Evolutionary conservation across 2,797 vertebrate species (phyloP).

Genomic region (Craterocephalus amniculus): DNA sequence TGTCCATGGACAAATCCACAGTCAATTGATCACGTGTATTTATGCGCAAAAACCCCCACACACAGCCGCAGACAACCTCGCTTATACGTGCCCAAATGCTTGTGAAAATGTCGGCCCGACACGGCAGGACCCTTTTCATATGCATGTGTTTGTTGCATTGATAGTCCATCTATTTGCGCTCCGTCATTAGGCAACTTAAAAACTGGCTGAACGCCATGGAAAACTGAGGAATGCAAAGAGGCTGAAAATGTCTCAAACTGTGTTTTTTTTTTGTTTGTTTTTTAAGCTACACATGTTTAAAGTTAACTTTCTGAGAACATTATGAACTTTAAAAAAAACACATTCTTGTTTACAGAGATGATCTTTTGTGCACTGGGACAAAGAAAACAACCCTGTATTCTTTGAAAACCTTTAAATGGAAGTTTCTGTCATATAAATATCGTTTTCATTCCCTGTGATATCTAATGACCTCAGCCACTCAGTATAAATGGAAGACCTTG

Average conservation of each 20-base stretch:
- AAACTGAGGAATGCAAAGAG: not conserved
- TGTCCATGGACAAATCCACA: conserved; percentile 33
- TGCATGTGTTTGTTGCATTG: conserved; percentile 50
- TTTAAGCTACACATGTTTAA: not conserved
- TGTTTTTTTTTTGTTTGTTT: not conserved
- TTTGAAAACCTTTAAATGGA: conserved; percentile 1
- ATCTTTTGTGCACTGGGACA: not conserved
- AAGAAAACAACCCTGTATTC: not conserved
- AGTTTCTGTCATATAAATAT: conserved; percentile 16
- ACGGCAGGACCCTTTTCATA: conserved; percentile 65
- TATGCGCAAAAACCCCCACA: conserved; percentile 56
- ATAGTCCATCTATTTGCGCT: conserved; percentile 52
- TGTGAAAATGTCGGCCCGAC: conserved; percentile 53
- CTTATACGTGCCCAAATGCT: conserved; percentile 50
- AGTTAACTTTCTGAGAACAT: conserved; percentile 6
- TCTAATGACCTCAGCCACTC: conserved; percentile 4
- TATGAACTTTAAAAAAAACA: conserved; percentile 2
- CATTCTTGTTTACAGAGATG: not conserved
- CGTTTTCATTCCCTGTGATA: not conserved
- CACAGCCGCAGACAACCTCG: conserved; percentile 33
- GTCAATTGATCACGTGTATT: conserved; percentile 55
- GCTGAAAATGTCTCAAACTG: not conserved
- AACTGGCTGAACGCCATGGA: conserved; percentile 23
- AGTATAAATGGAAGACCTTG: conserved; percentile 32
- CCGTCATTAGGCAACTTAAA: conserved; percentile 56